A percentile compares a stretch with the other conserved stretches of the same genome.
Evolutionary conservation across 2,888 invertebrate genomes (phyloP).

Genomic region (Uloborus plumipes): DNA sequence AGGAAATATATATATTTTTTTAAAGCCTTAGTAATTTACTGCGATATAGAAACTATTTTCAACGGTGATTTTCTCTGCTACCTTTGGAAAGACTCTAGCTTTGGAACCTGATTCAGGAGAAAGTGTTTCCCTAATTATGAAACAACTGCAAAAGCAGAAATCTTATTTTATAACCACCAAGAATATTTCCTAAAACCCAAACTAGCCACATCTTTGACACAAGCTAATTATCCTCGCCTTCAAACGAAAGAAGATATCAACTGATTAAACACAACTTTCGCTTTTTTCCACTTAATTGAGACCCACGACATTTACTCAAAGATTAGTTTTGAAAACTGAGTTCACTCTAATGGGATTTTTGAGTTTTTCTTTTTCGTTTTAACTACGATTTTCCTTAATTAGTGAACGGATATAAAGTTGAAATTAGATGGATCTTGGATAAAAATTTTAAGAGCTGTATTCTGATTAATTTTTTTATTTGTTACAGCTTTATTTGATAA

Average conservation of each 20-base stretch:
- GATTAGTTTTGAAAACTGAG: conserved; percentile 55
- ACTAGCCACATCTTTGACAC: conserved; percentile 41
- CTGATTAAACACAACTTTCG: conserved; percentile 50
- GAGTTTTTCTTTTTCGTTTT: conserved; percentile 44
- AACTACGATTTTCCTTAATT: conserved; percentile 52
- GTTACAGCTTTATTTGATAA: no score
- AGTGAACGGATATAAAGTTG: not conserved
- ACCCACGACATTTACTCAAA: conserved; percentile 50
- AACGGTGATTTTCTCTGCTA: conserved; percentile 12
- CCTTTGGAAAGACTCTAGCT: not conserved
- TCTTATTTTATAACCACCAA: conserved; percentile 27
- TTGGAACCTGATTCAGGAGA: conserved; percentile 16
- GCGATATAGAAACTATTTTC: conserved; percentile 43
- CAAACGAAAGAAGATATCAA: conserved; percentile 55
- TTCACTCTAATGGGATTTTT: conserved; percentile 54
- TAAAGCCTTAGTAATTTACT: conserved; percentile 17
- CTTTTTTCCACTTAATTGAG: conserved; percentile 55
- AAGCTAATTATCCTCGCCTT: conserved; percentile 56
- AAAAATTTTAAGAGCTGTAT: no score
- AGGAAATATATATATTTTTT: conserved; percentile 20
- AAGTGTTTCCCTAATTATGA: conserved; percentile 50
- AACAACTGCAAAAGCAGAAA: conserved; percentile 38
- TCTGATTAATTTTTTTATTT: no score
- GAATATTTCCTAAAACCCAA: conserved; percentile 38
- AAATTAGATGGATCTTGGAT: not conserved